Evolutionary conservation across 2,113 vertebrate genomes (phyloP).

Genomic region (Pholis gunnellus): DNA sequence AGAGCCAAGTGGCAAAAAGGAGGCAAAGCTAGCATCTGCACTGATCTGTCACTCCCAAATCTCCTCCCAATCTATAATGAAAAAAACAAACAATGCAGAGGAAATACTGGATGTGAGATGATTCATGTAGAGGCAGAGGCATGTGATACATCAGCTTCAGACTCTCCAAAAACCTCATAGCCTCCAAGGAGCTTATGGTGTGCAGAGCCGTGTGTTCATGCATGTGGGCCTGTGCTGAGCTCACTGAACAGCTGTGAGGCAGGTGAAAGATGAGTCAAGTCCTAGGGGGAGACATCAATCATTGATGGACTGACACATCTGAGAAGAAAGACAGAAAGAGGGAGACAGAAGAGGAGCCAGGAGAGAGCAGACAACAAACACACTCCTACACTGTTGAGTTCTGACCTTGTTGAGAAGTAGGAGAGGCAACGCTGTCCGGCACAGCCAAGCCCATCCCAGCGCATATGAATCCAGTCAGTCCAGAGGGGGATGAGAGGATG

Average conservation of each 20-base stretch:
- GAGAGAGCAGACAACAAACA: conserved; percentile 59
- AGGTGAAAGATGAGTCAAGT: conserved; percentile 80
- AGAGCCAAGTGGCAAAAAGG: conserved; percentile 36
- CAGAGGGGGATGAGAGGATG: conserved; percentile 48
- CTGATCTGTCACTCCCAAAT: conserved; percentile 30
- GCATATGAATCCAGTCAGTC: conserved; percentile 41
- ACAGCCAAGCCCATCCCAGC: conserved; percentile 34
- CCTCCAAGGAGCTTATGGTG: conserved; percentile 44
- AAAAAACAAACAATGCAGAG: conserved; percentile 27
- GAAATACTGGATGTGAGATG: conserved; percentile 39
- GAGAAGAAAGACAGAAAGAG: conserved; percentile 53
- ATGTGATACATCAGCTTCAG: conserved; percentile 45
- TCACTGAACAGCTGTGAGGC: conserved; percentile 73
- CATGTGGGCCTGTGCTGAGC: conserved; percentile 51
- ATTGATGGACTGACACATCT: conserved; percentile 72
- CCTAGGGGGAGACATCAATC: conserved; percentile 69
- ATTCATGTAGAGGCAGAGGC: conserved; percentile 45
- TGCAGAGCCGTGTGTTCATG: conserved; percentile 46
- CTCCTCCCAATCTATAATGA: conserved; percentile 25
- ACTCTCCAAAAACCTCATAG: conserved; percentile 43
- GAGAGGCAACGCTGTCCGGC: conserved; percentile 36
- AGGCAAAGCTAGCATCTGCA: conserved; percentile 45
- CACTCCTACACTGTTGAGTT: conserved; percentile 27
- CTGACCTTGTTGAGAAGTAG: conserved; percentile 43
- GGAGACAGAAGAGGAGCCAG: conserved; percentile 51